Evolutionary conservation across 2,888 invertebrate genomes (phyloP).

Genomic region (Xylocampa areola): DNA sequence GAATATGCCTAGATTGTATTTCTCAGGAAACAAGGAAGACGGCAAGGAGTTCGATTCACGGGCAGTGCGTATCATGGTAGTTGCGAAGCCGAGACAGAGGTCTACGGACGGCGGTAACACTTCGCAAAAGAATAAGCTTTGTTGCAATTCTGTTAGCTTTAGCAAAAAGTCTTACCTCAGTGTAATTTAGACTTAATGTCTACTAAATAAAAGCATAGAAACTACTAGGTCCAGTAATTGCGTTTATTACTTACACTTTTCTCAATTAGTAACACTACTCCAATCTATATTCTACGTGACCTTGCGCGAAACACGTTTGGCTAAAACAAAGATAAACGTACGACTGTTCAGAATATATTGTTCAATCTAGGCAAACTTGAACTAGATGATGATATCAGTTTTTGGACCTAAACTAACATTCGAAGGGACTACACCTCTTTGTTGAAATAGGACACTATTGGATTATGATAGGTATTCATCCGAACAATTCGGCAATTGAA

Average conservation of each 20-base stretch:
- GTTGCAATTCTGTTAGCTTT: too few species aligned
- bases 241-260: slow-evolving; percentile 43
- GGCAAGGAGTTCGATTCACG: too few species aligned
- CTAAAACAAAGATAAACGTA: slow-evolving; percentile 33
- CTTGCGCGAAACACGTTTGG: slow-evolving; percentile 16
- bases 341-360: slow-evolving; percentile 1
- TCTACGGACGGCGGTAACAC: too few species aligned
- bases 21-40: too few species aligned
- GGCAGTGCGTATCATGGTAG: too few species aligned
- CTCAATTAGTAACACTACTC: slow-evolving; percentile 41
- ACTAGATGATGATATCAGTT: slow-evolving; percentile 30
- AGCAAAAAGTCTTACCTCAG: too few species aligned
- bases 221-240: slow-evolving; percentile 16
- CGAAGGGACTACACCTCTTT: slow-evolving; percentile 12
- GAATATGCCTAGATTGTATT: too few species aligned
- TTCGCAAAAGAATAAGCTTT: too few species aligned
- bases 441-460: slow-evolving; percentile 26
- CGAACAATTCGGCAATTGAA: slow-evolving; percentile 26
- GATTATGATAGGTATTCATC: slow-evolving; percentile 27
- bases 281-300: slow-evolving; percentile 38
- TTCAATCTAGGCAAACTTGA: slow-evolving; percentile 33
- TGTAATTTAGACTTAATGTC: neutral
- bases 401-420: slow-evolving; percentile 42
- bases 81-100: too few species aligned
- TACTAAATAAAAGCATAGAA: neutral